Evolutionary conservation across 2,797 vertebrate species (phyloP).

Genomic region (Pelobates cultripes): DNA sequence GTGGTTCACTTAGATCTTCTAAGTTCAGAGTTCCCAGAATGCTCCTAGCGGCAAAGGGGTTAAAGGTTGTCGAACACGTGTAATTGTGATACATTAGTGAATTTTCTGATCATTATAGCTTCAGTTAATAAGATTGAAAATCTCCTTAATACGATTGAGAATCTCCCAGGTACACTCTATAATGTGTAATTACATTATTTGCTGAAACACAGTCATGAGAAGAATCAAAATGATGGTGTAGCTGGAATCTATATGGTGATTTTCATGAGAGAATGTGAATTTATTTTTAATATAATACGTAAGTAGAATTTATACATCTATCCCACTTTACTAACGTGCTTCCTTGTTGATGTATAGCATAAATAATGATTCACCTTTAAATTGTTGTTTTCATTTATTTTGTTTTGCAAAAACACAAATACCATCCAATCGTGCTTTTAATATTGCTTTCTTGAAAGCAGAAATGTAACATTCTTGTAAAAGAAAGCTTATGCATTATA

Average conservation of each 20-base stretch:
- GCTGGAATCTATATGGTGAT: not conserved
- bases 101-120: not conserved
- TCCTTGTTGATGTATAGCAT: not conserved
- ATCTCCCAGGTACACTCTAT: not conserved
- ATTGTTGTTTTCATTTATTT: too few species aligned
- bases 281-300: not conserved
- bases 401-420: too few species aligned
- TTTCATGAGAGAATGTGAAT: too few species aligned
- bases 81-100: not conserved
- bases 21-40: not conserved
- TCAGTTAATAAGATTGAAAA: not conserved
- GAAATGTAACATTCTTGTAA: too few species aligned
- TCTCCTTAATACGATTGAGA: not conserved
- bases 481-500: too few species aligned
- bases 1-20: too few species aligned
- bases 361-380: not conserved
- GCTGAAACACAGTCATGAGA: constrained; percentile 2
- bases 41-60: not conserved
- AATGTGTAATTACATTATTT: constrained; percentile 16
- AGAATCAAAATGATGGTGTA: not conserved
- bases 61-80: not conserved
- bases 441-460: too few species aligned
- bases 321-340: not conserved
- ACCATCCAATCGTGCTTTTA: too few species aligned
- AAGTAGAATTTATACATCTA: not conserved